A percentile compares a stretch with the other conserved stretches of the same genome.
Evolutionary conservation across 2,797 vertebrate genomes (phyloP).

Genomic region (Propithecus deckenii): DNA sequence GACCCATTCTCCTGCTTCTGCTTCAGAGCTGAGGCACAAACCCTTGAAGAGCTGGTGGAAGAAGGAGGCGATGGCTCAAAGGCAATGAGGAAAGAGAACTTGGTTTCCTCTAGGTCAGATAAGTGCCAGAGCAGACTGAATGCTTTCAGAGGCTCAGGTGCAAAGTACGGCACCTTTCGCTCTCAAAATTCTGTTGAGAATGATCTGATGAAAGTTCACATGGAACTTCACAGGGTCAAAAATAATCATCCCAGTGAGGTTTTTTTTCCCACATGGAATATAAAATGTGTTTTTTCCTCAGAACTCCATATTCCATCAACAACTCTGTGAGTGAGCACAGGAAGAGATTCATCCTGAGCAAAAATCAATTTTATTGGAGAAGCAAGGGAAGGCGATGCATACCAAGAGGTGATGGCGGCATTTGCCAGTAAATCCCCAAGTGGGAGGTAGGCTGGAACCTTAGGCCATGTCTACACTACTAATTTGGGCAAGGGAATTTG

Average conservation of each 20-base stretch:
- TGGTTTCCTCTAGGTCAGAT: background rate
- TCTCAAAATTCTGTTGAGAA: background rate
- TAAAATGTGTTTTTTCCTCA: background rate
- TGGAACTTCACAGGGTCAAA: slow-evolving; percentile 22
- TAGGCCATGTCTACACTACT: background rate
- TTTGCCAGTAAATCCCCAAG: background rate
- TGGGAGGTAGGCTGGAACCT: background rate
- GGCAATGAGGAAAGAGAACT: background rate
- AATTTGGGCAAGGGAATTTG: background rate
- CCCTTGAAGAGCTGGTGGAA: background rate
- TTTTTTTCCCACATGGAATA: background rate
- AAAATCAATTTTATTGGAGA: background rate
- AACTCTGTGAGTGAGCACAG: background rate
- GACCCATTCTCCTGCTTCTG: background rate
- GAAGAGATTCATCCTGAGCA: background rate
- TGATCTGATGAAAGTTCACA: background rate
- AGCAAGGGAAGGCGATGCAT: background rate
- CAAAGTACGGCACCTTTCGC: background rate
- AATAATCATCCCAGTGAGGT: background rate
- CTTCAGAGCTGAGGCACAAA: background rate
- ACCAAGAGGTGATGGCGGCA: background rate
- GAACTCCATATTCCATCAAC: background rate
- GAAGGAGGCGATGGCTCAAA: background rate
- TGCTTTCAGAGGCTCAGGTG: background rate
- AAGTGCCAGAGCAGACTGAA: background rate